Base-by-base conservation (phyloP, 2,797 vertebrate species). In the Urophycis tenuis region DNA sequence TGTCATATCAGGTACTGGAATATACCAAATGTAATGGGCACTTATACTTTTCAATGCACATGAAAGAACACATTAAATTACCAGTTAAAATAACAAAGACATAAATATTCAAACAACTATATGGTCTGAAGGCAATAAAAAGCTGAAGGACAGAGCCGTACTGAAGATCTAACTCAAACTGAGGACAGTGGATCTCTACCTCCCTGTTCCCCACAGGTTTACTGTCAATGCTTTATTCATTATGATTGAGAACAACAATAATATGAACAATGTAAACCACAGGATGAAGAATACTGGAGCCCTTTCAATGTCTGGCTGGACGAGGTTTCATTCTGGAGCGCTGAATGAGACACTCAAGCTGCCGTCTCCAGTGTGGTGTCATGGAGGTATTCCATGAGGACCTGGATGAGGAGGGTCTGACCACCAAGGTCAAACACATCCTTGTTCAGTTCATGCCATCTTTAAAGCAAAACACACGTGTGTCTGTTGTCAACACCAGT, bases 31-130 rank as follows among this genome's bases (percentile, higher is more conserved):
- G 78, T 75, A 75, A 84, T 34, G 87, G 88, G 87, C 89, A 91
- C 89, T 90, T 90, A 71, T 85, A 82, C 82, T 32, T 77, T 77
- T 75, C 84, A 91, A 90, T 83, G 90, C 87, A 90, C 89, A 81
- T 19, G 22, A 73, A 89, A 86, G 81, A 89, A 88, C 70, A 87
- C 85, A 89, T 89, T 90, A 87, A 80, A 86, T 87, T 79, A 78
- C 75, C 19, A 73, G 80, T 36, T 67, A 70, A 78, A 45, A 45
- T 30, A 70, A 76, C 9, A 45, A 67, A 64, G 19, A 33, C n/a
- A 64, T 11, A 79, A 80, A 77, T 9, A 78, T 77, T 7, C 17
- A 74, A 76, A 78, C 34, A 0, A 12, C 71, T 41, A 10, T 9
- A 73, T 6, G 78, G 67, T 80, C 78, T 73, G 60, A 45, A 81